phyloP scores from a whole-genome alignment of 2,113 vertebrate genomes.

The Nothocercus julius region DNA sequence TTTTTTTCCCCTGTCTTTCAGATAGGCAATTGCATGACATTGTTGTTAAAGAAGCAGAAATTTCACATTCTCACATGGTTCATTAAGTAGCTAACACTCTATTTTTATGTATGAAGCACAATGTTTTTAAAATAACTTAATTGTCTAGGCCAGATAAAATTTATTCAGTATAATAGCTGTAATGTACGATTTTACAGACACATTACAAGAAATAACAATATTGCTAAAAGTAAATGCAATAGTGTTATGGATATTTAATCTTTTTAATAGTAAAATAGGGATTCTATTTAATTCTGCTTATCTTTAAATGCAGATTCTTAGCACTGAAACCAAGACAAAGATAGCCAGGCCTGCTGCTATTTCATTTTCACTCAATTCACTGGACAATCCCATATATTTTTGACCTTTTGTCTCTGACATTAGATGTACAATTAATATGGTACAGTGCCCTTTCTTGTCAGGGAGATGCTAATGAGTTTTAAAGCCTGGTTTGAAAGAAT shows the following conservation, averaged over 20 bases:
- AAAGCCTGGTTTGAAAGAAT: neutral
- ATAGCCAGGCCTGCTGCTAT: neutral
- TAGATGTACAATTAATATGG: neutral
- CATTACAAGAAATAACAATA: neutral
- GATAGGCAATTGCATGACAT: neutral
- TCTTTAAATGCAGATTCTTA: neutral
- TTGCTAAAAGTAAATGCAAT: neutral
- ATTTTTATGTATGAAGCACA: conserved; percentile 50
- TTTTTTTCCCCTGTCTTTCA: neutral
- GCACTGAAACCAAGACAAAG: neutral
- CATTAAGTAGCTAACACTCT: conserved; percentile 57
- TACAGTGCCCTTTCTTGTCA: neutral
- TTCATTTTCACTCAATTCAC: neutral
- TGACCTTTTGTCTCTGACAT: neutral
- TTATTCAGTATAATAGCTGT: conserved; percentile 10
- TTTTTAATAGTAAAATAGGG: neutral
- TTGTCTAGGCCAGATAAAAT: conserved; percentile 48
- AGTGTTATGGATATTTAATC: neutral
- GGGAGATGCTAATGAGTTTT: conserved; percentile 29
- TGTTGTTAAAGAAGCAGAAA: conserved; percentile 38
- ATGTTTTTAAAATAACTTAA: conserved; percentile 61
- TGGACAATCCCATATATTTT: neutral
- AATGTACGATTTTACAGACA: conserved; percentile 6
- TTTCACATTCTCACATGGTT: conserved; percentile 45
- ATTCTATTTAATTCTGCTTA: neutral